Evolutionary conservation across 1,140 invertebrate species (phyloP).

Genomic region (Neodiprion lecontei): DNA sequence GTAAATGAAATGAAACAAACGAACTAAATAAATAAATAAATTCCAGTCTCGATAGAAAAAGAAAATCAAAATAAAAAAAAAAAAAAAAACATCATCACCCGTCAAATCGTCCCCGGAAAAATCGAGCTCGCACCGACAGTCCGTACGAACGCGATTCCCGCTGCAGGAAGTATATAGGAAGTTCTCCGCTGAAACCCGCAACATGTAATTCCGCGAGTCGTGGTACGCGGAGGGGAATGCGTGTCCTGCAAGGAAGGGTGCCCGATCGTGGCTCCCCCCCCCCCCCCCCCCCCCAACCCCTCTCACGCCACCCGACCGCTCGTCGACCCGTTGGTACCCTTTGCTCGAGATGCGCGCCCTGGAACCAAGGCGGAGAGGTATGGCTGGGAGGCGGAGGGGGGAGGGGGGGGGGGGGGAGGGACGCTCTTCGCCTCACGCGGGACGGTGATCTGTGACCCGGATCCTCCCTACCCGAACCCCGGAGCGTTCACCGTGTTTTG

Average conservation of each 20-base stretch:
- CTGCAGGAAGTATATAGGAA: too few relatives aligned
- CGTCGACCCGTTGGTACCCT: slow-evolving; percentile 34
- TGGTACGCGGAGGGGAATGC: background rate
- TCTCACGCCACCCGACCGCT: background rate
- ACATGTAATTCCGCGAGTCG: too few relatives aligned
- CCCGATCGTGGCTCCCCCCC: background rate
- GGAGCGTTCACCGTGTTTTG: slow-evolving; percentile 25
- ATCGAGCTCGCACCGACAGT: too few relatives aligned
- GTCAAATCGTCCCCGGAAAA: too few relatives aligned
- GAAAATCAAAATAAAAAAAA: too few relatives aligned
- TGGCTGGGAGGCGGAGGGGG: slow-evolving; percentile 25
- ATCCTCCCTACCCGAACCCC: slow-evolving; percentile 58
- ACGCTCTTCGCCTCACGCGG: slow-evolving; percentile 40
- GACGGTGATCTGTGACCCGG: slow-evolving; percentile 63
- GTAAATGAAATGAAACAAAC: too few relatives aligned
- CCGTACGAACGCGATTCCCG: too few relatives aligned
- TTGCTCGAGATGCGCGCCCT: slow-evolving; percentile 59
- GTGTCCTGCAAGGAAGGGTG: background rate
- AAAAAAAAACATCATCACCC: too few relatives aligned
- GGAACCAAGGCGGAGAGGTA: slow-evolving; percentile 39
- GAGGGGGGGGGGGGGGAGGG: background rate
- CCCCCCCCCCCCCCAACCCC: background rate
- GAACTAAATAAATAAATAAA: too few relatives aligned
- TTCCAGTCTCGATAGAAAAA: too few relatives aligned
- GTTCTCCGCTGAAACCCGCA: too few relatives aligned